Base-by-base conservation (phyloP, 2,888 invertebrate genomes). In the Clistopyga incitator region DNA sequence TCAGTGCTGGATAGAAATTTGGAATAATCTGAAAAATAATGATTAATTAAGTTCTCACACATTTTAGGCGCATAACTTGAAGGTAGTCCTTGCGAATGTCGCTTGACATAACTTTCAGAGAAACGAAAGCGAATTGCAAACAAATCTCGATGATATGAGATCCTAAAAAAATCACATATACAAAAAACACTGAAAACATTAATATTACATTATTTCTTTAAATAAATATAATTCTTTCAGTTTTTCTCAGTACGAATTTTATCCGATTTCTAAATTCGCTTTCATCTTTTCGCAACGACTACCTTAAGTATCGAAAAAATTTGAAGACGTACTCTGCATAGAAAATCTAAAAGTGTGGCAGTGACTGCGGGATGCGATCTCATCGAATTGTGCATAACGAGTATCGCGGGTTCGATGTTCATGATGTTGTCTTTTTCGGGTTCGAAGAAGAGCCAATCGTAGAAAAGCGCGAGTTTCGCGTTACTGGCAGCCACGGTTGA, bases 361-460 rank as follows among this genome's bases (percentile, higher is more conserved):
- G 98, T 98, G 86, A 98, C 97, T 20, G 97, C 97, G 65, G 98
- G 97, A 94, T 98, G 98, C 81, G 97, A 97, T 90, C 97, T 95
- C 96, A 98, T 97, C 64, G 98, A 98, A 94, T 98, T 97, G 93
- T 97, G 97, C 98, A 98, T 98, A 29, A 98, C 98, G 87, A 98
- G 95, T 89, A 98, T 98, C 13, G 98, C 98, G 25, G 98, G 98
- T 94, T 98, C 98, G 88, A 98, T 98, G 93, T 98, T 98, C 98
- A 98, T 98, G 86, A 98, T 98, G 92, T 98, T 98, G 93, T 98
- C 98, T 92, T 97, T 97, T 88, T 97, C 97, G 23, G 97, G 95
- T 89, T 98, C 98, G 93, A 97, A 98, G 91, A 98, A 97, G 59
- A 98, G 94, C 98, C 98, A 98, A 93, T 98, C 98, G 93, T 97